Conservation (phyloP, 2,888 invertebrate species). For the Rhyacophila evoluta region DNA sequence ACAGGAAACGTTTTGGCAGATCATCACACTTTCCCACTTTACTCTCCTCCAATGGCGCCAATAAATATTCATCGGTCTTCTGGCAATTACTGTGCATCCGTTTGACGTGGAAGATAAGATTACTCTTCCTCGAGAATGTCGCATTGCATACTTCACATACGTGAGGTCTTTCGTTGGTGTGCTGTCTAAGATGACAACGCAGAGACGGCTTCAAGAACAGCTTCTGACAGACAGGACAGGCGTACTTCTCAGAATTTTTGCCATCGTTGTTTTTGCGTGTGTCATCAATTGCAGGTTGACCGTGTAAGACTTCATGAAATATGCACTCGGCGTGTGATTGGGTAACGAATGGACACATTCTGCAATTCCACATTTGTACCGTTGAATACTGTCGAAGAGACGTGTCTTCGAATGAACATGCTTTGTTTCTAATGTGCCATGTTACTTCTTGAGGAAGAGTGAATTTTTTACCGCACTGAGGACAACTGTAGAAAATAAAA, state of each 20-base stretch:
- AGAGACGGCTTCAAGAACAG: slow-evolving; percentile 75
- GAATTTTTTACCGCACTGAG: slow-evolving; percentile 78
- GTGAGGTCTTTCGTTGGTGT: slow-evolving; percentile 81
- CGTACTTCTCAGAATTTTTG: slow-evolving; percentile 66
- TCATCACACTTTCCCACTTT: neutral
- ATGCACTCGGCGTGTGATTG: slow-evolving; percentile 78
- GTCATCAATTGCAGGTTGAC: slow-evolving; percentile 62
- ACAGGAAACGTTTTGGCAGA: slow-evolving; percentile 56
- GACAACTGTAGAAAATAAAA: slow-evolving; percentile 70
- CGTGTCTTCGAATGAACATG: slow-evolving; percentile 65
- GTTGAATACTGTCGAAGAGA: slow-evolving; percentile 38
- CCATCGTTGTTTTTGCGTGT: slow-evolving; percentile 58
- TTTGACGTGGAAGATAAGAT: slow-evolving; percentile 73
- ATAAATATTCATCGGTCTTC: neutral
- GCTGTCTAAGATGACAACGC: slow-evolving; percentile 77
- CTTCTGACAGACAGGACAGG: slow-evolving; percentile 78
- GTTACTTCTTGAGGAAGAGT: slow-evolving; percentile 80
- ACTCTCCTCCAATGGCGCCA: neutral
- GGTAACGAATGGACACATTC: slow-evolving; percentile 73
- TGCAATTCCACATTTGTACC: slow-evolving; percentile 68
- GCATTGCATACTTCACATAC: slow-evolving; percentile 74
- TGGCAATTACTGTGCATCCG: slow-evolving; percentile 62
- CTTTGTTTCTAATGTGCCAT: slow-evolving; percentile 75
- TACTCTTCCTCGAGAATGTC: slow-evolving; percentile 76
- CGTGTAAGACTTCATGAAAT: slow-evolving; percentile 79